Evolutionary conservation across 2,797 vertebrate genomes (phyloP), one percentile per base, ranked within the genome.

Genomic region (Sebastes oblongus): DNA sequence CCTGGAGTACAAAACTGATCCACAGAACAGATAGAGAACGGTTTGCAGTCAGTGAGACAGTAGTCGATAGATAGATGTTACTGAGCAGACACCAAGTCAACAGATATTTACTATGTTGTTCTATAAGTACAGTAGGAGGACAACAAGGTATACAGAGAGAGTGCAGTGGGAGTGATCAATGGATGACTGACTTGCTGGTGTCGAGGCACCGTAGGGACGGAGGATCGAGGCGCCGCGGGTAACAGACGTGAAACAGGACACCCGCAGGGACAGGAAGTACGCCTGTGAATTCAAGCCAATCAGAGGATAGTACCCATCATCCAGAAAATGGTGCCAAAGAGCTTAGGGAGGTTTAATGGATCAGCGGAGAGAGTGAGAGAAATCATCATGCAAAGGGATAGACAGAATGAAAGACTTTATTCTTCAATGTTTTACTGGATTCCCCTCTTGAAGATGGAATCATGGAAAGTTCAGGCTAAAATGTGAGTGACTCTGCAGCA

Each of bases 281-380:
- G 50, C 50, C 52, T 68, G 59, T 50, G 16, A 77, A 77, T 66
- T 71, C 34, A 62, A 61, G 30, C 59, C 71, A 69, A 73, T 75
- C 72, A 20, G 10, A 14, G 30, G 71, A 74, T 64, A 75, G 69
- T 81, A 76, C 24, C 61, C 18, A 30, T 83, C 58, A 58, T 58
- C 52, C 58, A 72, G 58, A 59, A 72, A 66, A 56, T 11, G 5
- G 22, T 68, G 72, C 58, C 79, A 72, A 32, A 46, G 25, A 74
- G 39, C 13, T 73, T 27, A 70, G 22, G 36, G 50, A 56, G 50
- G 36, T 58, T 75, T 74, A 67, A 69, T 73, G 12, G 42, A 34
- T 25, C 14, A 27, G 18, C 18, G 24, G 16, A 16, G 12, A 69
- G 12, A 69, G 7, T 27, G 22, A 72, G 52, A 36, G 3, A 24